phyloP scores from a whole-genome alignment of 2,113 vertebrate genomes.

The Ptilonorhynchus violaceus region DNA sequence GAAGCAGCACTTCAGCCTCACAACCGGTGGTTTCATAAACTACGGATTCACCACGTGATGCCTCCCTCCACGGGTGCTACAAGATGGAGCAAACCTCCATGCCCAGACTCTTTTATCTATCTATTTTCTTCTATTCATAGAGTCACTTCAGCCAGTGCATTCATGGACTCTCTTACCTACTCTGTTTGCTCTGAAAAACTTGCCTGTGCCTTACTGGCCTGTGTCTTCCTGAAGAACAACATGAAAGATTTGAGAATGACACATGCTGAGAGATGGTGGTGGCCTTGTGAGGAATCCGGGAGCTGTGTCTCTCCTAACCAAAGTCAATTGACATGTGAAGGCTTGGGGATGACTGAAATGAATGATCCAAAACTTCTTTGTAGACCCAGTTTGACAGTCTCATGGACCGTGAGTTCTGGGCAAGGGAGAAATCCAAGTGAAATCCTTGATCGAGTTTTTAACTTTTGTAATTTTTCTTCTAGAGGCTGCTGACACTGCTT shows the following conservation, averaged over 20 bases:
- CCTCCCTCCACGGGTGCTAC: background rate
- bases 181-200: background rate
- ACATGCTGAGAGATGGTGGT: background rate
- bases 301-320: background rate
- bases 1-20: background rate
- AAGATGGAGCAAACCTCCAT: background rate
- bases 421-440: background rate
- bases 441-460: background rate
- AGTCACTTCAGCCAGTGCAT: background rate
- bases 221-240: background rate
- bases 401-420: background rate
- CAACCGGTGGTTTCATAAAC: background rate
- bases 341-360: background rate
- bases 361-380: background rate
- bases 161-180: background rate
- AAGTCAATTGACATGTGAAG: background rate
- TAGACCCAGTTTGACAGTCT: background rate
- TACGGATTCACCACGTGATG: fast-evolving
- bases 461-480: background rate
- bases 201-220: background rate
- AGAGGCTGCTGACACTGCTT: background rate
- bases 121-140: background rate
- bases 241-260: background rate
- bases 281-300: background rate
- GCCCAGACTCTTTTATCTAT: background rate